Conservation (phyloP, 37 sponge, comb jelly and placozoan species). For the Crambe crambe region DNA sequence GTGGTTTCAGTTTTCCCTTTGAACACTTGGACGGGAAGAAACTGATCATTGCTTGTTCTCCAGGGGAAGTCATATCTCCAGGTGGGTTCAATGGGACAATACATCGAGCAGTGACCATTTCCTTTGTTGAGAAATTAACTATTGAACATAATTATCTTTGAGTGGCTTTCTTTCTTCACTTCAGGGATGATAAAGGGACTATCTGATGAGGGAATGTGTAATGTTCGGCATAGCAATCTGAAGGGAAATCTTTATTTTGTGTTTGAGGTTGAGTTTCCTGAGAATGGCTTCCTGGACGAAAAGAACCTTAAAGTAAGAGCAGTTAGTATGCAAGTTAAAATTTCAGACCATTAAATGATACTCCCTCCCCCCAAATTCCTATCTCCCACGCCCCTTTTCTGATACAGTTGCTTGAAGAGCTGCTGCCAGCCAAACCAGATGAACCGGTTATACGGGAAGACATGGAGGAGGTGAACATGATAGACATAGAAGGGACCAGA, state of each 20-base stretch:
- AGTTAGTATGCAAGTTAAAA: not conserved
- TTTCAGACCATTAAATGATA: not conserved
- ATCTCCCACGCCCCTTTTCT: not conserved
- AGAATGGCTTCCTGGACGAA: conserved; percentile 36
- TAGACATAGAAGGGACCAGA: conserved; percentile 45
- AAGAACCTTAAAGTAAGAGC: conserved; percentile 38
- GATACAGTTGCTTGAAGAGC: conserved; percentile 44
- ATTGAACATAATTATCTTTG: no score
- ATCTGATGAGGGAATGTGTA: conserved; percentile 81
- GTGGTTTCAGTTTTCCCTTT: conserved; percentile 69
- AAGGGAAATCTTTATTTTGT: conserved; percentile 91
- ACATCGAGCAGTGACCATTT: no score
- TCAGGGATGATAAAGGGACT: conserved; percentile 67
- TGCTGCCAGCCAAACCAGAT: conserved; percentile 28
- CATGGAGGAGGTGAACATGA: conserved; percentile 68
- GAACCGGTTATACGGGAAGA: conserved; percentile 26
- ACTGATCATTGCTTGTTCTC: conserved; percentile 53
- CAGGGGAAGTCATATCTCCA: conserved; percentile 67
- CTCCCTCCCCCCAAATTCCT: no score
- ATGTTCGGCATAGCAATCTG: conserved; percentile 25
- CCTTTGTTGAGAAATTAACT: no score
- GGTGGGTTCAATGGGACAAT: conserved; percentile 1
- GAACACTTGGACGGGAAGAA: conserved; percentile 81
- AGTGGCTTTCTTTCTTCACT: no score
- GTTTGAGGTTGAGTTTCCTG: conserved; percentile 88